phyloP scores from a whole-genome alignment of 2,797 vertebrate genomes.

The Rhadinocentrus ornatus region DNA sequence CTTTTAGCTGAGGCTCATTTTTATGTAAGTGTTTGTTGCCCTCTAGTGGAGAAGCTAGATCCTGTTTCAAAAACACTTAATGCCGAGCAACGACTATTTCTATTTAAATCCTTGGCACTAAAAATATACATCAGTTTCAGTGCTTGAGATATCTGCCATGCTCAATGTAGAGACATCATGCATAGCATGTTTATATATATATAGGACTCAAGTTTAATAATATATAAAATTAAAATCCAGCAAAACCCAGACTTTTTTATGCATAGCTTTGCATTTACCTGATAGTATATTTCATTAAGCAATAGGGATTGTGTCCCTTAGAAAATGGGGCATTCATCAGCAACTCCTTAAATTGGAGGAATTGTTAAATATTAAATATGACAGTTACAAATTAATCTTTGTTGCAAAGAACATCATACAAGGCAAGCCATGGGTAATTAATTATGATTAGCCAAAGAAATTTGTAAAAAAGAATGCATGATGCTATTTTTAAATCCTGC shows the following conservation, averaged over 20 bases:
- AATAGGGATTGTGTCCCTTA: not conserved
- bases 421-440: not conserved
- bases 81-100: no score
- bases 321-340: not conserved
- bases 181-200: no score
- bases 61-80: no score
- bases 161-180: no score
- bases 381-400: not conserved
- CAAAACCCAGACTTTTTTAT: no score
- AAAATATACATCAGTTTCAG: no score
- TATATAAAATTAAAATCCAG: no score
- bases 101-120: no score
- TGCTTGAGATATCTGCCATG: no score
- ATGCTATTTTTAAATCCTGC: no score
- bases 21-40: slow-evolving; percentile 44
- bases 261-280: not conserved
- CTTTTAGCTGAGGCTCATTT: not conserved
- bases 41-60: slow-evolving; percentile 45
- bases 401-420: not conserved
- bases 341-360: not conserved
- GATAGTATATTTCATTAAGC: not conserved
- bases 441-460: not conserved
- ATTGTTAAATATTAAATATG: not conserved
- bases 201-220: no score
- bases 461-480: no score